These are phyloP conservation scores for Lydus trimaculatus DNA, from an alignment of 2,888 invertebrate species.

Conservation along the genomic window DNA sequence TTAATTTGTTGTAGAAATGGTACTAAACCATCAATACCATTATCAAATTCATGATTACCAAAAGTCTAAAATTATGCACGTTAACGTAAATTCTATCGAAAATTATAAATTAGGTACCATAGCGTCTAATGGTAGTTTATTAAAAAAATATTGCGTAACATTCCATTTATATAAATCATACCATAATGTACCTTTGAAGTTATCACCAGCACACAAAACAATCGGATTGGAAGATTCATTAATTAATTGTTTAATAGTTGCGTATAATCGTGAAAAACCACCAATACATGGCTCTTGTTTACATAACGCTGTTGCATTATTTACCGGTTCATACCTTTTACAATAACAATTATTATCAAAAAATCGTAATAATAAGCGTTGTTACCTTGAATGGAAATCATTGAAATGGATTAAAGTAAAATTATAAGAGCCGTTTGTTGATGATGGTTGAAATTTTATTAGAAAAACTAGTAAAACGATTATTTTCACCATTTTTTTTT, in stretches of 20 bases:
- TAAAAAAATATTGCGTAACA: constrained; percentile 77
- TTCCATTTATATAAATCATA: constrained; percentile 79
- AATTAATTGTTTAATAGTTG: constrained; percentile 63
- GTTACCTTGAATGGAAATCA: constrained; percentile 21
- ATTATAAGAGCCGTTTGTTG: background rate
- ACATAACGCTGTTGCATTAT: constrained; percentile 65
- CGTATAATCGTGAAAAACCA: constrained; percentile 72
- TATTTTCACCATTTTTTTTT: background rate
- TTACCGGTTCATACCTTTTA: constrained; percentile 65
- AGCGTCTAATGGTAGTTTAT: constrained; percentile 76
- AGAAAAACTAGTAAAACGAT: background rate
- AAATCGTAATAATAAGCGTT: constrained; percentile 34
- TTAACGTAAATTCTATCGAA: background rate
- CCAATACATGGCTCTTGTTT: constrained; percentile 68
- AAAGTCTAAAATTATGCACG: constrained; percentile 67
- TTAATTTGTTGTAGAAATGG: constrained; percentile 72
- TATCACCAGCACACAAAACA: constrained; percentile 83
- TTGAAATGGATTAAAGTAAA: constrained; percentile 21
- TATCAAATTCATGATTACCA: constrained; percentile 90
- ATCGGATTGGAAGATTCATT: constrained; percentile 64
- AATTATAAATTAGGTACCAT: constrained; percentile 65
- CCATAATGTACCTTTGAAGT: constrained; percentile 87
- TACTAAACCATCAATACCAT: constrained; percentile 73
- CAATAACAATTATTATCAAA: constrained; percentile 33
- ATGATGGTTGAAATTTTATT: background rate